Evolutionary conservation across 64 coral and sea anemone species (phyloP).

Genomic region (Pachyseris speciosa): DNA sequence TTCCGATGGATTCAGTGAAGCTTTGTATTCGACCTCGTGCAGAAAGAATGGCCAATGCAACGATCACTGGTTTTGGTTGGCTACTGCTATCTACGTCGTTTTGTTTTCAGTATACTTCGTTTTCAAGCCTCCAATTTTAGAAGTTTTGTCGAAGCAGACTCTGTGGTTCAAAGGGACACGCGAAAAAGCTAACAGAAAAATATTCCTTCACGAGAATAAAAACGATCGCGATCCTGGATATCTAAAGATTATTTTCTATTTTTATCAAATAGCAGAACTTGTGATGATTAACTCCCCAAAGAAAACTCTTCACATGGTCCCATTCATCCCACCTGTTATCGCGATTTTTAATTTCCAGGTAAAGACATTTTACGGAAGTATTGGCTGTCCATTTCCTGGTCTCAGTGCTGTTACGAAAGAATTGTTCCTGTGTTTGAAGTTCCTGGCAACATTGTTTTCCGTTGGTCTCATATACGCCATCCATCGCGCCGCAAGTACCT

Average conservation of each 20-base stretch:
- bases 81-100: constrained; percentile 1
- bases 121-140: constrained; percentile 53
- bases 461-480: constrained; percentile 47
- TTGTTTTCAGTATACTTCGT: constrained; percentile 61
- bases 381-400: constrained; percentile 82
- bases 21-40: constrained; percentile 73
- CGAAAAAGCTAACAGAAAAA: background rate
- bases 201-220: background rate
- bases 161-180: constrained; percentile 46
- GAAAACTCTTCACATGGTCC: background rate
- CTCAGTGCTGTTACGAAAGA: constrained; percentile 76
- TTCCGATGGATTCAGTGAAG: constrained; percentile 57
- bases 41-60: constrained; percentile 49
- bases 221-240: constrained; percentile 16
- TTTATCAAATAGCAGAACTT: constrained; percentile 75
- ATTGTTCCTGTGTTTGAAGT: constrained; percentile 58
- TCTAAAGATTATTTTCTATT: constrained; percentile 87
- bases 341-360: constrained; percentile 89
- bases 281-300: constrained; percentile 35
- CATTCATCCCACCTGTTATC: constrained; percentile 68
- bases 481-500: constrained; percentile 4
- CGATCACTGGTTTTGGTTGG: constrained; percentile 82
- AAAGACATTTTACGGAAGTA: constrained; percentile 13
- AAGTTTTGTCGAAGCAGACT: constrained; percentile 8
- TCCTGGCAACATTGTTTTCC: constrained; percentile 42